phyloP scores from a whole-genome alignment of 2,113 vertebrate species.

The Crotalus horridus region DNA sequence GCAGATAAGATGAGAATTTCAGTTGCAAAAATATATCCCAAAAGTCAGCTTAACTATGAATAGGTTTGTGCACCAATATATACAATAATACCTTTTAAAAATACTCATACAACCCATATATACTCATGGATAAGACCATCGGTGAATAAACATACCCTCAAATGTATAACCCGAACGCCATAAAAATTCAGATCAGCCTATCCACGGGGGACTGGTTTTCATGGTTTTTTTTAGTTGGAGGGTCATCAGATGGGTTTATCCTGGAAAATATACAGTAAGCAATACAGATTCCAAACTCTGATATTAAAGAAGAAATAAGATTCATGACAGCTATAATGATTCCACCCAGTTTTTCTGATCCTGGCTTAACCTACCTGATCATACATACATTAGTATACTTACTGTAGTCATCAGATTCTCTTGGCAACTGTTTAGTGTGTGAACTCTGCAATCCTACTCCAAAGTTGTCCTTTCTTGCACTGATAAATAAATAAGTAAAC shows the following conservation, averaged over 20 bases:
- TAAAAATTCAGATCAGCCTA: not conserved
- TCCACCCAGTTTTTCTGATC: not conserved
- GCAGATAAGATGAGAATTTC: not conserved
- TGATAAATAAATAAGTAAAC: not conserved
- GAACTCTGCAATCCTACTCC: not conserved
- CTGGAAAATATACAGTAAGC: not conserved
- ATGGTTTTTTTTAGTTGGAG: not conserved
- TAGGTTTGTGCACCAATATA: not conserved
- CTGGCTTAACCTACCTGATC: not conserved
- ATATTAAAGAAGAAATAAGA: not conserved
- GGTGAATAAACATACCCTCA: not conserved
- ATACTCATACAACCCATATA: not conserved
- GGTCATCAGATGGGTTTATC: not conserved
- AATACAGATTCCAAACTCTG: not conserved
- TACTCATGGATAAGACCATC: not conserved
- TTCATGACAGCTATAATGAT: not conserved
- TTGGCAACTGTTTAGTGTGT: not conserved
- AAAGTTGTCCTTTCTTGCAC: not conserved
- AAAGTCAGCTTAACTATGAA: not conserved
- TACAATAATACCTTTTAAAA: not conserved
- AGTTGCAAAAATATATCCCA: not conserved
- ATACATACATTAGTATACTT: not conserved
- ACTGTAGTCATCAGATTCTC: not conserved
- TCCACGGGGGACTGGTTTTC: not conserved
- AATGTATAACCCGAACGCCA: not conserved